phyloP scores from a whole-genome alignment of 2,113 vertebrate species.

The Lasiurus borealis region DNA sequence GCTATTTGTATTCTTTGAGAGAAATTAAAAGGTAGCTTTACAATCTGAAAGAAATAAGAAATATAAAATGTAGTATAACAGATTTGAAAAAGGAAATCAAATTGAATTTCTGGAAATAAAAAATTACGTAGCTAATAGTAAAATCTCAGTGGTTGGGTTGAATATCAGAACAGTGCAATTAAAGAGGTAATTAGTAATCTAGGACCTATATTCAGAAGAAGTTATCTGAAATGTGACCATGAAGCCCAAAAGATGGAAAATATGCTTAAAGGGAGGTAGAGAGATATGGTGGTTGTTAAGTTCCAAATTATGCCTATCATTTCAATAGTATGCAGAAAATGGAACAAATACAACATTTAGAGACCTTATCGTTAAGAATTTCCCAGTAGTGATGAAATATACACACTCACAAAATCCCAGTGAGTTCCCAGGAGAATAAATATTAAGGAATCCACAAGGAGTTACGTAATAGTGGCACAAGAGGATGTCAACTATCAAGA shows the following conservation, averaged over 20 bases:
- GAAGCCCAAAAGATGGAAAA: neutral
- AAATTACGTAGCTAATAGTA: too few relatives aligned
- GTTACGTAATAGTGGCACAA: neutral
- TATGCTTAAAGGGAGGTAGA: neutral
- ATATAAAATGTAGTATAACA: neutral
- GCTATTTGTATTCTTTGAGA: neutral
- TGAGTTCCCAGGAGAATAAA: neutral
- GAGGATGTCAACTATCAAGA: neutral
- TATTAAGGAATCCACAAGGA: neutral
- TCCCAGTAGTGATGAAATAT: constrained; percentile 2
- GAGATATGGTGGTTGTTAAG: neutral
- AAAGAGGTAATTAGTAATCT: neutral
- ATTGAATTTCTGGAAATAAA: neutral
- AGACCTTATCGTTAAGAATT: neutral
- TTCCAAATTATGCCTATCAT: neutral
- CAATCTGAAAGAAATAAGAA: neutral
- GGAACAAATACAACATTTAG: neutral
- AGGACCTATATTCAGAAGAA: neutral
- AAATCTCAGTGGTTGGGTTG: neutral
- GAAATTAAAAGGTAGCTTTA: neutral
- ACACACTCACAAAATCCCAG: neutral
- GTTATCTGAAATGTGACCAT: neutral
- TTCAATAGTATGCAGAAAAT: neutral
- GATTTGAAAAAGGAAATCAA: neutral
- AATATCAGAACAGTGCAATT: neutral